A percentile compares a stretch with the other conserved stretches of the same genome.
Conservation (phyloP, 2,888 invertebrate genomes). For the Andricus curvator region DNA sequence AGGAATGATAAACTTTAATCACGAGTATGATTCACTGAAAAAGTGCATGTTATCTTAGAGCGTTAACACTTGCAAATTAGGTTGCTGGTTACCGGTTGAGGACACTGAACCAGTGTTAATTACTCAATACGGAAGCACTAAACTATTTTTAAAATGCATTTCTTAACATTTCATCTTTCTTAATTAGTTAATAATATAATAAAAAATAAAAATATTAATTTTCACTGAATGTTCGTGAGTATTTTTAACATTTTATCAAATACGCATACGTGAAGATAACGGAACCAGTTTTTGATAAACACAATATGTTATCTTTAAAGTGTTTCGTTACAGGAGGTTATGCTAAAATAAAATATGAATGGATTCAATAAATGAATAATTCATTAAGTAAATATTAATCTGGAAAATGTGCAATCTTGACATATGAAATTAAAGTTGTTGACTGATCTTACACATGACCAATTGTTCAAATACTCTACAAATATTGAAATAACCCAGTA, state of each 20-base stretch:
- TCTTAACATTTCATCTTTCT: not conserved
- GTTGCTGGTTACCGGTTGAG: slow-evolving; percentile 19
- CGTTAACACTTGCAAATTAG: slow-evolving; percentile 31
- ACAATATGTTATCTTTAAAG: too few species aligned
- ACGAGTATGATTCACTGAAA: slow-evolving; percentile 9
- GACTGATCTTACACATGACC: not conserved
- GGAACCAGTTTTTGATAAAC: too few species aligned
- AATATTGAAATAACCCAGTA: slow-evolving; percentile 1
- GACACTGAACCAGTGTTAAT: slow-evolving; percentile 6
- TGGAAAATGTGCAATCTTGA: not conserved
- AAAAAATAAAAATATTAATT: too few species aligned
- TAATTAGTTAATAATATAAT: too few species aligned
- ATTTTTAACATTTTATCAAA: too few species aligned
- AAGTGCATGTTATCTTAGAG: slow-evolving; percentile 27
- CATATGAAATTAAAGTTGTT: not conserved
- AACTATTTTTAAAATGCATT: not conserved
- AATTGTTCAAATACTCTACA: not conserved
- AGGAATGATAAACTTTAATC: slow-evolving; percentile 8
- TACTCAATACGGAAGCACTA: not conserved
- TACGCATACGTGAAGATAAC: too few species aligned
- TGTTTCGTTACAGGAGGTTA: too few species aligned
- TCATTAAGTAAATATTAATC: not conserved
- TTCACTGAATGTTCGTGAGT: too few species aligned
- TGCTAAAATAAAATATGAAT: too few species aligned
- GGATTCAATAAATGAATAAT: not conserved